Evolutionary conservation across 2,888 invertebrate species (phyloP), one percentile per base, ranked within the genome.

Genomic region (Eudasyphora cyanicolor): DNA sequence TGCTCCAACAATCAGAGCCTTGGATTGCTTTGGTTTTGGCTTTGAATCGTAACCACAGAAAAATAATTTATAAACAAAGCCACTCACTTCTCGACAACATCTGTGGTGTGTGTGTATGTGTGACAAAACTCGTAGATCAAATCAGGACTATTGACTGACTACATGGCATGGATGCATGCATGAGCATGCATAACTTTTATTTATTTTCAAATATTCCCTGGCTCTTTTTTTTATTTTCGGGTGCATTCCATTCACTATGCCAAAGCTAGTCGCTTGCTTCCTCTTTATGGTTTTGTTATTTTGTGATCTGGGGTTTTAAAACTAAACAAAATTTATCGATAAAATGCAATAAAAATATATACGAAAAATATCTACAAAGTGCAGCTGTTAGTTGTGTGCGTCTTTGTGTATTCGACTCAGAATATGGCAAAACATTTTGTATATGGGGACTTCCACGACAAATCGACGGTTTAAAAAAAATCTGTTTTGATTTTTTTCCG

Each of bases 291-390:
- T 35, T 64, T 19, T 35, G 17, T 17, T 38, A 19, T 14, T 64
- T 64, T 64, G 35, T 35, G 35, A 35, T 64, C 38, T 64, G 64
- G 19, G n/a, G n/a, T n/a, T 29, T 64, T 45, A 74, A 73, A 49
- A 69, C 54, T 76, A 45, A 10, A 45, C 67, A 49, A 62, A 80
- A 78, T 70, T 84, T 84, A 84, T 84, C 78, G 77, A 67, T 76
- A 73, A 81, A 84, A 84, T 77, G 45, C 78, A 81, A 84, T 71
- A 84, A 78, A 57, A 71, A 76, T 70, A 74, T 49, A 73, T 62
- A 29, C 62, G 32, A 32, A 27, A 62, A 8, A 29, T 32, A 32
- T 32, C n/a, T 29, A 62, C 32, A 62, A 62, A 62, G 62, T 57
- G 57, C 24, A 57, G 27, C 27, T 24, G 27, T 12, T 49, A 2